Evolutionary conservation across 2,113 vertebrate genomes (phyloP), one percentile per base, ranked within the genome.

Genomic region (Uropsilus gracilis): DNA sequence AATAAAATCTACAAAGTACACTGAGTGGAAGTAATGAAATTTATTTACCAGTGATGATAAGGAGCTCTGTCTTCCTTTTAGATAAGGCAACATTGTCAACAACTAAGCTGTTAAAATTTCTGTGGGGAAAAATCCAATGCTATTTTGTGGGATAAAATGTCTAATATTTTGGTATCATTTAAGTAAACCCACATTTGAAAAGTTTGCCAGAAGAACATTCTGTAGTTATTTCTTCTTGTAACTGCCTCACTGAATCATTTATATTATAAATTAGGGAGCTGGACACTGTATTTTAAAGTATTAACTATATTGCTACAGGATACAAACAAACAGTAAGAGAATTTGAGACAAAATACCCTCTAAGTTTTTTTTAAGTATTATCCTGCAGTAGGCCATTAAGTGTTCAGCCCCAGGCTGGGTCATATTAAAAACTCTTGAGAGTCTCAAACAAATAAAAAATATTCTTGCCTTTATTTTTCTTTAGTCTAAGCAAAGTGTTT

Each of bases 1-100:
- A 94, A 89, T 93, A 84, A 97, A 93, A 69, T 94, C 39, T 76
- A 86, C 71, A 81, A 39, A 86, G 24, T 94, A 57, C 77, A 68
- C 24, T 75, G 30, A 46, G 32, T 88, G 89, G 28, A 89, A 84
- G 53, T 76, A 80, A 84, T 86, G 20, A 78, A 68, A 61, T 76
- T 66, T 83, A 82, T 94, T 94, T 92, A 57, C 32, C 77, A 73
- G 0, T 6, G 46, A 64, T 78, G 87, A 89, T 57, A 50, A 71
- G 34, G 64, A 93, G 68, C 42, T 59, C 22, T 53, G 42, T 30
- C 78, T 75, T 69, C 71, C 37, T 89, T 91, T 92, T 77, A 24
- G 37, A 50, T 34, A 50, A 89, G 39, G 86, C 68, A 89, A n/a
- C 12, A 17, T 89, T 90, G 95, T 86, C 39, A 86, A 14, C 32